Conservation (phyloP, 2,888 invertebrate genomes). For the Alloscopus bannaensis region DNA sequence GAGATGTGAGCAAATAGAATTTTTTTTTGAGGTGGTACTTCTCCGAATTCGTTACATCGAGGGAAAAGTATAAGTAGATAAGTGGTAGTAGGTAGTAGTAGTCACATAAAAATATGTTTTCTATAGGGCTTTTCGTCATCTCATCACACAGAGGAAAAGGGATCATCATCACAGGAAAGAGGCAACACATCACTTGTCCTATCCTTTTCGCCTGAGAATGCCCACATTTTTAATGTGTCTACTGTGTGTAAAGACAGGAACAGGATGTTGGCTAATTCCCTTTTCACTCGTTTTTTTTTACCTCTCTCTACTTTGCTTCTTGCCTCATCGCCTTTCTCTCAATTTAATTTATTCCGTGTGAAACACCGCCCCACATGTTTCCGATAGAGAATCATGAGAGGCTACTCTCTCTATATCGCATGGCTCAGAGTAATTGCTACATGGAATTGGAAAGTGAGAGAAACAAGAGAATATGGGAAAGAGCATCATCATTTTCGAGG, state of each 20-base stretch:
- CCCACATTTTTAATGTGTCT: not conserved
- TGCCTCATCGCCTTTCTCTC: conserved; percentile 57
- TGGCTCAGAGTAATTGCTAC: conserved; percentile 13
- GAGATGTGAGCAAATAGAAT: too few relatives aligned
- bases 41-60: conserved; percentile 22
- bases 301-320: conserved; percentile 53
- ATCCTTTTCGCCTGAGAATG: conserved; percentile 26
- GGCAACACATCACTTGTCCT: not conserved
- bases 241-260: not conserved
- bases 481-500: conserved; percentile 1
- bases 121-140: conserved; percentile 27
- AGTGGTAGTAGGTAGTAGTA: conserved; percentile 10
- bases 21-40: too few relatives aligned
- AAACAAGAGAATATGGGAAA: not conserved
- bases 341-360: conserved; percentile 47
- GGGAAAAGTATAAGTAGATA: conserved; percentile 21
- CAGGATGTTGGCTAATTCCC: conserved; percentile 52
- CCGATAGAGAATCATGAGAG: too few relatives aligned
- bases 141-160: not conserved
- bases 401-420: too few relatives aligned
- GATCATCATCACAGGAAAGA: not conserved
- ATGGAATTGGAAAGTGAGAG: too few relatives aligned
- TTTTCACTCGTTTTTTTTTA: conserved; percentile 32
- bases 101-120: not conserved
- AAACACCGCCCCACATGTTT: conserved; percentile 18